Evolutionary conservation across 2,113 vertebrate genomes (phyloP), one percentile per base, ranked within the genome.

Genomic region (Ceyx margarethae): DNA sequence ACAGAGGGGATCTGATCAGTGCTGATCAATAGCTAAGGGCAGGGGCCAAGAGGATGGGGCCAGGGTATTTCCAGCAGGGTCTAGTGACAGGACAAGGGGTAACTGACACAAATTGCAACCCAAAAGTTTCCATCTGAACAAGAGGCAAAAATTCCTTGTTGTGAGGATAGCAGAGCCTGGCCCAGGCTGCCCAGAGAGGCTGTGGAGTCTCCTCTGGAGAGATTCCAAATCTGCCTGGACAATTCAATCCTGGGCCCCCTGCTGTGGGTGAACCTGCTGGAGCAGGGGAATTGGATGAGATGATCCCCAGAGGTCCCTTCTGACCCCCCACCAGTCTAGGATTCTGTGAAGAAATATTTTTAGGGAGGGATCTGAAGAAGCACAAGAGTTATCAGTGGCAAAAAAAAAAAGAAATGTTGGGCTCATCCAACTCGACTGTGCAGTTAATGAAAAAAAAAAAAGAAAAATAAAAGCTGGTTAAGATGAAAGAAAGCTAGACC

Each of bases 401-500:
- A 76, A 56, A 81, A 80, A 81, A 80, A 56, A 81, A 80, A 53
- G 40, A 48, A 54, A 64, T 14, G 29, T 10, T n/a, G 42, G 15
- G 50, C 85, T 20, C 87, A 72, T 35, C 67, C 48, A 83, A 90
- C 91, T 79, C 9, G 3, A 51, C 43, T 22, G 29, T 58, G 75
- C 72, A 31, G 11, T 54, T 61, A 29, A 69, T 17, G 15, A 11
- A n/a, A 65, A 61, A 81, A 89, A 48, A 29, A 67, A 94, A 16
- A 29, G 20, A 67, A 94, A 94, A 21, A 43, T 11, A 29, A 33
- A 92, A 95, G 89, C 82, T 94, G 90, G 88, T 88, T 81, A 94
- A 91, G 85, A 93, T 81, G 90, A 95, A 88, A 88, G 85, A 88
- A 53, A 96, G 79, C 54, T 71, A 93, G 81, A 80, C 75, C 87